phyloP scores from a whole-genome alignment of 2,797 vertebrate species.

The Molossus molossus region DNA sequence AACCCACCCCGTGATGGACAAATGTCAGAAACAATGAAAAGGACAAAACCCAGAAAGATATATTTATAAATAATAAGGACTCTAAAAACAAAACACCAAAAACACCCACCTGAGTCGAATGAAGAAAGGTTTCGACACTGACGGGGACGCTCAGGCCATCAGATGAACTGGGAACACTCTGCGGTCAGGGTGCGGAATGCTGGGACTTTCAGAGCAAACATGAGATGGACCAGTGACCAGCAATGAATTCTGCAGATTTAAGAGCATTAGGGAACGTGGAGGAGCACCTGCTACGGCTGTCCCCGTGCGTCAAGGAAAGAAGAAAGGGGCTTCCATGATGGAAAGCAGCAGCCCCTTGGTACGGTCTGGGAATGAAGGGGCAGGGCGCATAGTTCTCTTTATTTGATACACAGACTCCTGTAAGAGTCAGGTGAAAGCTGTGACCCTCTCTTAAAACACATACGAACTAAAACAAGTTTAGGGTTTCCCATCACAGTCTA shows the following conservation, averaged over 20 bases:
- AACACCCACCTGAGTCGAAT: not conserved
- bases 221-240: not conserved
- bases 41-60: not conserved
- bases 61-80: not conserved
- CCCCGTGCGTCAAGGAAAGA: not conserved
- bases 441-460: not conserved
- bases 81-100: not conserved
- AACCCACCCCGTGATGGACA: not conserved
- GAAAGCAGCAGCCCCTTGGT: not conserved
- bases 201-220: not conserved
- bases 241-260: not conserved
- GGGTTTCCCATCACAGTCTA: not conserved
- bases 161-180: not conserved
- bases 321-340: not conserved
- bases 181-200: fast-evolving
- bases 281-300: no score
- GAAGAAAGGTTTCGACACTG: not conserved
- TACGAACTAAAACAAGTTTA: not conserved
- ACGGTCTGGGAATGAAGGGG: not conserved
- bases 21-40: slow-evolving; percentile 16
- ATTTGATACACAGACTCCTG: not conserved
- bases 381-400: not conserved
- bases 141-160: not conserved
- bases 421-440: not conserved
- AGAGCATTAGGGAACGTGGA: not conserved